A percentile compares a stretch with the other conserved stretches of the same genome.
Conservation (phyloP, 1,140 invertebrate genomes). For the Drosophila nebulosa region DNA sequence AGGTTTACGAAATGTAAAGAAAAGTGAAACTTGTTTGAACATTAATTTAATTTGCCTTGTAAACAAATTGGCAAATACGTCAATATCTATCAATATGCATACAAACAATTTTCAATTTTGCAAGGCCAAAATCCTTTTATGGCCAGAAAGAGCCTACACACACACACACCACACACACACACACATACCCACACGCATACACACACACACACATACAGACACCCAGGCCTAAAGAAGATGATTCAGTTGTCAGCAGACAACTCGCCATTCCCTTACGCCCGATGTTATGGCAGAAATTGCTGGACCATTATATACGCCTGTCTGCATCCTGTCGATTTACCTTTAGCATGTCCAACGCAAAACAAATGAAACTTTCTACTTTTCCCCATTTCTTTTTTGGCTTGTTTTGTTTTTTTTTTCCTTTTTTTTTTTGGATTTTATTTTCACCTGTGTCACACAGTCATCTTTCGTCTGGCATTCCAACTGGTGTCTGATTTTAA, state of each 20-base stretch:
- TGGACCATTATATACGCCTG: conserved; percentile 22
- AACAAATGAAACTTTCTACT: background rate
- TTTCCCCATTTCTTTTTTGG: background rate
- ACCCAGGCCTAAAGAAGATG: background rate
- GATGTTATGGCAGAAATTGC: conserved; percentile 10
- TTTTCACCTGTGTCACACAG: background rate
- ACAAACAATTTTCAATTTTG: conserved; percentile 19
- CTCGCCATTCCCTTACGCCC: background rate
- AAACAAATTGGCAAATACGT: conserved; percentile 25
- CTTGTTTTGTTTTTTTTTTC: background rate
- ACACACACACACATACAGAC: background rate
- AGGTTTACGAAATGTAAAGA: background rate
- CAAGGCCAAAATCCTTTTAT: conserved; percentile 17
- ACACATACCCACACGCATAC: background rate
- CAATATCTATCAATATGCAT: conserved; percentile 29
- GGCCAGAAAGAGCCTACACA: background rate
- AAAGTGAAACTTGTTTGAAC: background rate
- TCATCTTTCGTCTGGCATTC: background rate
- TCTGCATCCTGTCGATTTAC: conserved; percentile 48
- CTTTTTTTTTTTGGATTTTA: background rate
- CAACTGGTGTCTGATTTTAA: background rate
- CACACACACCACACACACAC: background rate
- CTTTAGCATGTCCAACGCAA: conserved; percentile 10
- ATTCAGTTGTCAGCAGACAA: background rate
- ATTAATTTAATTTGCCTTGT: conserved; percentile 8